These are phyloP conservation scores for Enteromius radiatus DNA, from an alignment of 2,797 vertebrate genomes.

Conservation along the genomic window DNA sequence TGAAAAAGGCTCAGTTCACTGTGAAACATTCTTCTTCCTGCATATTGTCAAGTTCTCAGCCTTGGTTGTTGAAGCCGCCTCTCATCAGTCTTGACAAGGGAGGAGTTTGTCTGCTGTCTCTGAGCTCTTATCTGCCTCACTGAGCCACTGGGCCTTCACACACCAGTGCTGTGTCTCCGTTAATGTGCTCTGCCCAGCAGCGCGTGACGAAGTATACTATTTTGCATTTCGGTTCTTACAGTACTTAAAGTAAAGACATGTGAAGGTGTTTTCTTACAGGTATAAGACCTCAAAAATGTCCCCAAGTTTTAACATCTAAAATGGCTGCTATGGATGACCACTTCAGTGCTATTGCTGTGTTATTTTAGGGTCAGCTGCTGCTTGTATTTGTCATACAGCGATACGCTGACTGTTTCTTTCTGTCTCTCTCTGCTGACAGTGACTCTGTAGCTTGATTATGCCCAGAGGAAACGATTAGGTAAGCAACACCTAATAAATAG, in stretches of 20 bases:
- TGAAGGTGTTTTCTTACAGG: background rate
- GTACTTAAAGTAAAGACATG: background rate
- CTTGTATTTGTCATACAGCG: constrained; percentile 2
- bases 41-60: constrained; percentile 51
- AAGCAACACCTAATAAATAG: constrained; percentile 56
- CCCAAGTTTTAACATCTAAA: background rate
- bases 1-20: constrained; percentile 68
- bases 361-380: constrained; percentile 18
- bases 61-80: constrained; percentile 52
- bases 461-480: constrained; percentile 36
- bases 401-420: constrained; percentile 35
- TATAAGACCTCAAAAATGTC: background rate
- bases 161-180: constrained; percentile 30
- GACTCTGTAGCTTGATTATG: constrained; percentile 39
- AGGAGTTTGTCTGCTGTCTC: constrained; percentile 50
- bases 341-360: constrained; percentile 4
- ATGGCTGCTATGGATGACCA: background rate
- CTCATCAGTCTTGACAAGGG: constrained; percentile 40
- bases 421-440: constrained; percentile 23
- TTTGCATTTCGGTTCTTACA: constrained; percentile 41
- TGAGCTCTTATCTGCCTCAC: constrained; percentile 53
- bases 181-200: constrained; percentile 34
- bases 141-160: constrained; percentile 48
- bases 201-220: constrained; percentile 7
- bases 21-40: constrained; percentile 67